phyloP scores from a whole-genome alignment of 2,797 vertebrate species.

The Coracias cyanogaster region DNA sequence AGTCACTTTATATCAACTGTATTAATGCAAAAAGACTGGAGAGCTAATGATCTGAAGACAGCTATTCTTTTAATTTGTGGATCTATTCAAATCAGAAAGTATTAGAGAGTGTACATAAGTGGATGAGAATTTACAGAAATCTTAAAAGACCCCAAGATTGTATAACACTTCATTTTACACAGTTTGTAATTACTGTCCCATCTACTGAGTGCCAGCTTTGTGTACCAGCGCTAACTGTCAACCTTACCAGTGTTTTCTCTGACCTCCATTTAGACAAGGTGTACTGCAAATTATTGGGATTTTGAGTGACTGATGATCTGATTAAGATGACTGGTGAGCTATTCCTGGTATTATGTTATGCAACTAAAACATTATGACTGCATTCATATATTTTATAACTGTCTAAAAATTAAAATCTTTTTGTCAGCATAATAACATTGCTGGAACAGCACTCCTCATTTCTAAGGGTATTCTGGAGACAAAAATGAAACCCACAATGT shows the following conservation, averaged over 20 bases:
- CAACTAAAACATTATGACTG: conserved; percentile 42
- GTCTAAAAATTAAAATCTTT: conserved; percentile 47
- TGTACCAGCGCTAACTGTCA: not conserved
- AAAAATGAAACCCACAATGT: conserved; percentile 59
- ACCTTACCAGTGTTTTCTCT: not conserved
- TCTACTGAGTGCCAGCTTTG: not conserved
- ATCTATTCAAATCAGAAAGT: not conserved
- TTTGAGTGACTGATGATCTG: conserved; percentile 47
- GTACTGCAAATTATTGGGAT: not conserved
- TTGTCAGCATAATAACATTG: conserved; percentile 35
- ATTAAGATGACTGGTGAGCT: conserved; percentile 49
- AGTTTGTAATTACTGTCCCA: not conserved
- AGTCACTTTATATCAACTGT: not conserved
- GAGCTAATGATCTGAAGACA: not conserved
- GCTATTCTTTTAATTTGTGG: not conserved
- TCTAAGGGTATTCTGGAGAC: conserved; percentile 65
- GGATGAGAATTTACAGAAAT: not conserved
- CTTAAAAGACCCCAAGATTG: not conserved
- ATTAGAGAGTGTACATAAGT: not conserved
- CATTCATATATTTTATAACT: conserved; percentile 43
- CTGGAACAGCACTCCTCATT: conserved; percentile 41
- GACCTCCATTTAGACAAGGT: conserved; percentile 9
- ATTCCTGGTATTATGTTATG: conserved; percentile 40
- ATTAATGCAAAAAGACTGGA: not conserved
- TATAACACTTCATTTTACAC: not conserved